phyloP scores from a whole-genome alignment of 2,797 vertebrate species.

The Megalops cyprinoides region DNA sequence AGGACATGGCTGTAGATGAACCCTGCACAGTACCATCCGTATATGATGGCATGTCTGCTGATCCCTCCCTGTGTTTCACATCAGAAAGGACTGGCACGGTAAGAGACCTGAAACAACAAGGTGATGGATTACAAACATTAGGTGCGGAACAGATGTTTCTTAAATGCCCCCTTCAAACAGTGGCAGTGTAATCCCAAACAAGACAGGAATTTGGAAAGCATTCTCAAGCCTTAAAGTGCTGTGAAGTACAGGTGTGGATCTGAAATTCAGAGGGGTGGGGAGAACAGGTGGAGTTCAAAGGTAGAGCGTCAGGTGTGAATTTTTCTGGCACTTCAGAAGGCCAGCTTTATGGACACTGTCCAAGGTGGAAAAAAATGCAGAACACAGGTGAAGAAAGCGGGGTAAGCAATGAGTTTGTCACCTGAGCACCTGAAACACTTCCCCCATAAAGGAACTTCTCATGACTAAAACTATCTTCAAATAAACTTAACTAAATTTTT shows the following conservation, averaged over 20 bases:
- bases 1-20: not conserved
- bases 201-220: constrained; percentile 6
- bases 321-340: not conserved
- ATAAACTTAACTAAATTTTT: too few species aligned
- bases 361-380: not conserved
- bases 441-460: too few species aligned
- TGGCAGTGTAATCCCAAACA: not conserved
- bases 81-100: not conserved
- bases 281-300: constrained; percentile 21
- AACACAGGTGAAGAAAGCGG: too few species aligned
- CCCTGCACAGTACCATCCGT: not conserved
- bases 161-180: constrained; percentile 17
- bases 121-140: constrained; percentile 4
- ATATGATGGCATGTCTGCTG: not conserved
- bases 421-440: too few species aligned
- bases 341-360: not conserved
- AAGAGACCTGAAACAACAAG: not conserved
- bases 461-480: too few species aligned
- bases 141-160: not conserved
- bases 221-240: not conserved
- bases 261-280: not conserved
- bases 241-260: not conserved
- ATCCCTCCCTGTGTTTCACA: not conserved
- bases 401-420: too few species aligned
- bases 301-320: not conserved